Evolutionary conservation across 2,797 vertebrate genomes (phyloP), one percentile per base, ranked within the genome.

Genomic region (Pempheris klunzingeri): DNA sequence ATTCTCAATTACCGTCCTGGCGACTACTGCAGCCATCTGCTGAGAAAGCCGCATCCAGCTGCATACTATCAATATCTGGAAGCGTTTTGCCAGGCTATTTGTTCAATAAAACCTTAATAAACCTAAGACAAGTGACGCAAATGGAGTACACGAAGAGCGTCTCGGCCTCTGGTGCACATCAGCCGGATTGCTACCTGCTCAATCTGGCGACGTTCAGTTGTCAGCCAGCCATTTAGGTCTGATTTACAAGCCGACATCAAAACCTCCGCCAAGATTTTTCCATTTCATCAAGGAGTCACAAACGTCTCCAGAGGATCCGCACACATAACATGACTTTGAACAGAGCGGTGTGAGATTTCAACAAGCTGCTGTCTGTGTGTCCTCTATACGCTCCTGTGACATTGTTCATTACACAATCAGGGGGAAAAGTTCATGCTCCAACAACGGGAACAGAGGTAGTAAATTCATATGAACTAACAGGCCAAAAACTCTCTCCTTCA

Each of bases 221-320:
- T 68, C 84, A 68, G 68, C 2, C 18, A 0, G 55, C 41, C 41
- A 46, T 77, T 78, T 68, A 65, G n/a, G 57, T 12, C 55, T 79
- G 80, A 90, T 88, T 88, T 86, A 88, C 52, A 76, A 64, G 65
- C 70, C 57, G n/a, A 22, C 36, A 41, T 74, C 32, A 4, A 66
- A 71, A 74, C 44, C 64, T 46, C 43, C 8, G 62, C 71, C 89
- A 82, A 82, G 52, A 79, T 74, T 65, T 39, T 72, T 77, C 80
- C 71, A 79, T 86, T 81, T 85, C 67, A 84, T 86, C 75, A 54
- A 39, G 18, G 70, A 60, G 75, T 43, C 62, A 2, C 52, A n/a
- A 63, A n/a, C 39, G 2, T 77, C 47, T 65, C 36, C 38, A 70
- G 64, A 66, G 69, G 55, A 22, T 36, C 28, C 22, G 47, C 3